Conservation (phyloP, 2,888 invertebrate genomes). For the Didymodactylos carnosus region DNA sequence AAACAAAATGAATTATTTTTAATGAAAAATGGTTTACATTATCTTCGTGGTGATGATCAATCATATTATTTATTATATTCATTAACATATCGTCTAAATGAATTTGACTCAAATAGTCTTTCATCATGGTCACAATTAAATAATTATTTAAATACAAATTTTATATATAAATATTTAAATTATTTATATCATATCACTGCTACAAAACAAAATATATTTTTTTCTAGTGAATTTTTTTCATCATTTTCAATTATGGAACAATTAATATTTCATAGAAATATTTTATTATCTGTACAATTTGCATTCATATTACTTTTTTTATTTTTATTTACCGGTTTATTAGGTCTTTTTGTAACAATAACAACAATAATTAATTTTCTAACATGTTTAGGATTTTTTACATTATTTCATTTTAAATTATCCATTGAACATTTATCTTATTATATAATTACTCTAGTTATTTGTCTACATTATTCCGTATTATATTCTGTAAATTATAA, state of each 20-base stretch:
- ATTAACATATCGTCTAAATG: background rate
- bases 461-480: background rate
- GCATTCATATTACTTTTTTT: background rate
- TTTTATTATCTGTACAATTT: background rate
- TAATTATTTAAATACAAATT: background rate
- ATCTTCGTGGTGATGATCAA: background rate
- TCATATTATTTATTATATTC: background rate
- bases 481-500: background rate
- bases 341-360: background rate
- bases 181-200: background rate
- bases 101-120: background rate
- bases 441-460: background rate
- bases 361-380: background rate
- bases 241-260: background rate
- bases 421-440: background rate
- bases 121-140: background rate
- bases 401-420: background rate
- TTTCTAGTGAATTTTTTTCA: background rate
- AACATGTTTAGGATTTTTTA: background rate
- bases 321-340: background rate
- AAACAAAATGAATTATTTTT: background rate
- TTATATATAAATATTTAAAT: background rate
- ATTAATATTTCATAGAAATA: background rate
- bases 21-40: background rate
- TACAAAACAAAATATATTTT: background rate